Percentiles rank a stretch among this genome's conserved stretches.
These are phyloP conservation scores for Cephus nigrinus DNA, from an alignment of 2,888 invertebrate species.

Conservation along the genomic window DNA sequence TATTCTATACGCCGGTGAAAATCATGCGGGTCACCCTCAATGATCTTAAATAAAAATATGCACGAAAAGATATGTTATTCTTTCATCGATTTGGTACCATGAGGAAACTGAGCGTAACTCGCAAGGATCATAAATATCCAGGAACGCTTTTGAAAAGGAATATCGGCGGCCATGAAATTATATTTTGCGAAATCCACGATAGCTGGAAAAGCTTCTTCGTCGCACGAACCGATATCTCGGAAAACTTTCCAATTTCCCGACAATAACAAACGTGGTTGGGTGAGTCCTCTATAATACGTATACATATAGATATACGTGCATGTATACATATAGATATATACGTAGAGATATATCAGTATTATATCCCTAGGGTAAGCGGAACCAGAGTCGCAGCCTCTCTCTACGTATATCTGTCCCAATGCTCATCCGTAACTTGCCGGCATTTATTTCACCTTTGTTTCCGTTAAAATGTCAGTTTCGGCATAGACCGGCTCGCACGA, in stretches of 20 bases:
- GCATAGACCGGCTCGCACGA: slow-evolving; percentile 26
- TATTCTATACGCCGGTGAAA: background rate
- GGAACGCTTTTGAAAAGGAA: slow-evolving; percentile 17
- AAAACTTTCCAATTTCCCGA: slow-evolving; percentile 53
- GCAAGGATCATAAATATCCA: slow-evolving; percentile 33
- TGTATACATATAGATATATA: background rate
- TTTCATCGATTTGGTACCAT: background rate
- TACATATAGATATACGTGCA: background rate
- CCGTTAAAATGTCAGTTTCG: slow-evolving; percentile 35
- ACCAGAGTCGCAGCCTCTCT: background rate
- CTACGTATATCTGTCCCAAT: background rate
- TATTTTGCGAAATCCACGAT: slow-evolving; percentile 39
- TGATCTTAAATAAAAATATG: background rate
- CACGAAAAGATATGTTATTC: background rate
- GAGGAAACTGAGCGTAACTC: background rate
- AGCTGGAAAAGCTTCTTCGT: background rate
- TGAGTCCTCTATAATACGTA: slow-evolving; percentile 1
- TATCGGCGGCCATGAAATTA: slow-evolving; percentile 37
- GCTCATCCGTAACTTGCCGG: slow-evolving; percentile 10
- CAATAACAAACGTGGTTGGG: slow-evolving; percentile 43
- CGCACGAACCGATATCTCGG: slow-evolving; percentile 35
- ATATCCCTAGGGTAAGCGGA: background rate
- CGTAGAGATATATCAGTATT: background rate
- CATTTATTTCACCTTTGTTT: slow-evolving; percentile 37
- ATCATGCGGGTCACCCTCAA: background rate